Conservation (phyloP, 2,888 invertebrate genomes). For the Drosophila neonasuta region DNA sequence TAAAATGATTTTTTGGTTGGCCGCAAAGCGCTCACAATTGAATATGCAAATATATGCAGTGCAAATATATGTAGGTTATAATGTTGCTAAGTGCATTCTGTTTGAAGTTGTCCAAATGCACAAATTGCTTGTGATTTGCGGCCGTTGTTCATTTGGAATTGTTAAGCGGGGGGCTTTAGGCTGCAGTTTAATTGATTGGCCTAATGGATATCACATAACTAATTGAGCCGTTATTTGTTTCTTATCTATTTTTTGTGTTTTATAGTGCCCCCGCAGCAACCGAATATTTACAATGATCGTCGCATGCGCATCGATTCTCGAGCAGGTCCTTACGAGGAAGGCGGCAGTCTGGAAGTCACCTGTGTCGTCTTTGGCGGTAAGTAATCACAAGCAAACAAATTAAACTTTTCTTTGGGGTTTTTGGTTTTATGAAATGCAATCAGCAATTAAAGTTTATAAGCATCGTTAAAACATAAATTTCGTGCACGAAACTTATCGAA, state of each 20-base stretch:
- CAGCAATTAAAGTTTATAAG: conserved; percentile 62
- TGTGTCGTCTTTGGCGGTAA: conserved; percentile 89
- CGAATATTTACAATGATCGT: conserved; percentile 87
- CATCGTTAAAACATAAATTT: conserved; percentile 60
- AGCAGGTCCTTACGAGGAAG: conserved; percentile 89
- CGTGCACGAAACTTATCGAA: conserved; percentile 59
- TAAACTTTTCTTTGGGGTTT: neutral
- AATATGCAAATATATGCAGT: conserved; percentile 38
- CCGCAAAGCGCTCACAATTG: conserved; percentile 63
- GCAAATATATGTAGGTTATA: neutral
- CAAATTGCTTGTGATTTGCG: conserved; percentile 67
- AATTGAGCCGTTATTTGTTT: neutral
- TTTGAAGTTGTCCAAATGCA: conserved; percentile 41
- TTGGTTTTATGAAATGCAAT: conserved; percentile 33
- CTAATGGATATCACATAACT: conserved; percentile 17
- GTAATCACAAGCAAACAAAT: conserved; percentile 65
- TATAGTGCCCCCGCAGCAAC: conserved; percentile 87
- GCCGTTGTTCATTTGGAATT: conserved; percentile 23
- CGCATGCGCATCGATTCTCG: conserved; percentile 85
- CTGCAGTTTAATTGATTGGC: conserved; percentile 18
- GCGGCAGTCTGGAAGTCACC: conserved; percentile 86
- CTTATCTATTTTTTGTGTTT: neutral
- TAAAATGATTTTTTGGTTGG: conserved; percentile 62
- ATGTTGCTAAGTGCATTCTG: conserved; percentile 26
- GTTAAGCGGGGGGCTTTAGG: conserved; percentile 17